phyloP scores from a whole-genome alignment of 2,113 vertebrate species.

The Myotis lucifugus region DNA sequence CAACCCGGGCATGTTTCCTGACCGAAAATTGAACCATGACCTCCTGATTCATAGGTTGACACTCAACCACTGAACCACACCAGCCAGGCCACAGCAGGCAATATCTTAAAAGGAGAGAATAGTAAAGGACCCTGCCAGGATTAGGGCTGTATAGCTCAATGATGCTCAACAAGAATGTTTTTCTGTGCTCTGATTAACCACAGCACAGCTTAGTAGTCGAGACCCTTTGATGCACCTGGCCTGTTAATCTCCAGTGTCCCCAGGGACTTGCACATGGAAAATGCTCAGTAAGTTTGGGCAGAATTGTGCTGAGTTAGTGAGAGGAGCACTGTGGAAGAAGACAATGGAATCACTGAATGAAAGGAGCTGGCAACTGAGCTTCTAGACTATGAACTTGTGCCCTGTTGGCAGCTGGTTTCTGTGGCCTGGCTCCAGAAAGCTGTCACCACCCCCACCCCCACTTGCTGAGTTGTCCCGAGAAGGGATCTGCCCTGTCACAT shows the following conservation, averaged over 20 bases:
- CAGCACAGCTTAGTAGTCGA: background rate
- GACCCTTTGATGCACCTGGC: background rate
- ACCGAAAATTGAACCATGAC: no score
- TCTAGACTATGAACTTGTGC: background rate
- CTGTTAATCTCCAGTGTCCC: background rate
- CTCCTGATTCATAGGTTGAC: no score
- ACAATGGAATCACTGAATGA: background rate
- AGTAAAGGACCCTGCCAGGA: background rate
- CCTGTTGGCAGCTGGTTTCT: background rate
- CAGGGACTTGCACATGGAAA: background rate
- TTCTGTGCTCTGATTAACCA: background rate
- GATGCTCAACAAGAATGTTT: background rate
- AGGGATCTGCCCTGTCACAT: constrained; percentile 78
- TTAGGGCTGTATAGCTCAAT: background rate
- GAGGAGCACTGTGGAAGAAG: background rate
- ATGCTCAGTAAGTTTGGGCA: background rate
- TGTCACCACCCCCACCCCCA: constrained; percentile 29
- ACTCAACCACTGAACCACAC: no score
- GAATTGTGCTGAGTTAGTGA: background rate
- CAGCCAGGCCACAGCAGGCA: no score
- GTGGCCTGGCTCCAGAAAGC: background rate
- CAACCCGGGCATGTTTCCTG: no score
- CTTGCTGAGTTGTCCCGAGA: background rate
- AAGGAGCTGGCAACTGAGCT: background rate
- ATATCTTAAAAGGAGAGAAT: background rate